Conservation (phyloP, 2,888 invertebrate species). For the Erebia epiphron region DNA sequence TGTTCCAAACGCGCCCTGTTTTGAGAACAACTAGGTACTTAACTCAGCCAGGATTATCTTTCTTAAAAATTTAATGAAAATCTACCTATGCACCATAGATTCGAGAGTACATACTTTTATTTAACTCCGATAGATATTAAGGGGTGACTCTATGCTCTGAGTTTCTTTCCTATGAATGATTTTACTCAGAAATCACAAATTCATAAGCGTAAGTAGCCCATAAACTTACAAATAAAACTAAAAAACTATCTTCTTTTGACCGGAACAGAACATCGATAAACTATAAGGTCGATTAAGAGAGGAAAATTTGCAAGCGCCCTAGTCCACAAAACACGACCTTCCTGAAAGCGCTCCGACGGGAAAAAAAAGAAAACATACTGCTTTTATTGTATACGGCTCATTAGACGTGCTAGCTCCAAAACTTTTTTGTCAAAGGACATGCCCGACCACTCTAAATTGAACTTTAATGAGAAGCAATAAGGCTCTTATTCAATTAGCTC, state of each 20-base stretch:
- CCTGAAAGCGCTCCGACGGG: constrained; percentile 41
- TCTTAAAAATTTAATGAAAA: no score
- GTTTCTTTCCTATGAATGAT: neutral
- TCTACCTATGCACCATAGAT: no score
- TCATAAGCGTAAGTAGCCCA: neutral
- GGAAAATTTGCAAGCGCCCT: constrained; percentile 34
- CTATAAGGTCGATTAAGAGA: constrained; percentile 37
- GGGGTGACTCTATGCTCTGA: no score
- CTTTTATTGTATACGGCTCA: constrained; percentile 63
- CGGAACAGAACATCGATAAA: constrained; percentile 22
- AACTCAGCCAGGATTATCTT: no score
- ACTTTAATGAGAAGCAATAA: constrained; percentile 39
- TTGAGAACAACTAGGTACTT: no score
- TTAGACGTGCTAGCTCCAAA: constrained; percentile 55
- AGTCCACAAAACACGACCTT: constrained; percentile 45
- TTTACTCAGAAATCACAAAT: neutral
- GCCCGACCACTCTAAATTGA: constrained; percentile 33
- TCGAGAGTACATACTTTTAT: no score
- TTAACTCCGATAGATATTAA: no score
- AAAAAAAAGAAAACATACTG: constrained; percentile 50
- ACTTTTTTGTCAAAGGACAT: constrained; percentile 57
- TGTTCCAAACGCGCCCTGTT: no score
- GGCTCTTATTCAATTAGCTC: constrained; percentile 39
- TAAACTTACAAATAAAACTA: neutral
- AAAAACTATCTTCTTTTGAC: constrained; percentile 4